A percentile compares a stretch with the other conserved stretches of the same genome.
Conservation (phyloP, 2,888 invertebrate species). For the Morpho achilles region DNA sequence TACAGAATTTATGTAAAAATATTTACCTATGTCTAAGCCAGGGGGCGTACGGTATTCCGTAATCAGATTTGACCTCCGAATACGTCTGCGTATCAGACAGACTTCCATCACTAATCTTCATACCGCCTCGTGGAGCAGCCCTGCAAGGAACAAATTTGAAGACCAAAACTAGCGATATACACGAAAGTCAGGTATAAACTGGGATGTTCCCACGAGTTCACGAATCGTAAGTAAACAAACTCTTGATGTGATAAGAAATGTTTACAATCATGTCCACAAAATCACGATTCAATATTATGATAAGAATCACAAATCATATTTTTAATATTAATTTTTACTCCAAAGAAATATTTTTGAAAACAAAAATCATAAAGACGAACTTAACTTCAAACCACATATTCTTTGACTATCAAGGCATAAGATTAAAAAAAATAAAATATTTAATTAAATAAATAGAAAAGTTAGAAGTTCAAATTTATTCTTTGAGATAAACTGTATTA, state of each 20-base stretch:
- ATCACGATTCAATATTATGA: slow-evolving; percentile 1
- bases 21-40: slow-evolving; percentile 90
- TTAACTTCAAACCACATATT: no score
- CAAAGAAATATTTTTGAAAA: no score
- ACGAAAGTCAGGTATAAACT: slow-evolving; percentile 14
- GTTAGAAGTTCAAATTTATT: no score
- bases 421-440: no score
- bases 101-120: slow-evolving; percentile 87
- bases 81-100: slow-evolving; percentile 91
- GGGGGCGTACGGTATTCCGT: slow-evolving; percentile 89
- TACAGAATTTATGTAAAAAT: slow-evolving; percentile 20
- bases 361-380: no score
- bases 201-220: slow-evolving; percentile 26
- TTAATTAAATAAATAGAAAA: no score
- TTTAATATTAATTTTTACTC: no score
- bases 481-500: no score
- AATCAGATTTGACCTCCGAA: slow-evolving; percentile 86
- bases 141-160: slow-evolving; percentile 40
- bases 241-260: slow-evolving; percentile 27
- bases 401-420: no score
- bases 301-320: slow-evolving; percentile 1
- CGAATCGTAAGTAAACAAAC: slow-evolving; percentile 20
- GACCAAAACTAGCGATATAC: slow-evolving; percentile 11
- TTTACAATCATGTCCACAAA: slow-evolving; percentile 25
- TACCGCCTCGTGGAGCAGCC: slow-evolving; percentile 71